These are phyloP conservation scores for Amphiduros pacificus DNA, from an alignment of 2,888 invertebrate genomes.

Conservation along the genomic window DNA sequence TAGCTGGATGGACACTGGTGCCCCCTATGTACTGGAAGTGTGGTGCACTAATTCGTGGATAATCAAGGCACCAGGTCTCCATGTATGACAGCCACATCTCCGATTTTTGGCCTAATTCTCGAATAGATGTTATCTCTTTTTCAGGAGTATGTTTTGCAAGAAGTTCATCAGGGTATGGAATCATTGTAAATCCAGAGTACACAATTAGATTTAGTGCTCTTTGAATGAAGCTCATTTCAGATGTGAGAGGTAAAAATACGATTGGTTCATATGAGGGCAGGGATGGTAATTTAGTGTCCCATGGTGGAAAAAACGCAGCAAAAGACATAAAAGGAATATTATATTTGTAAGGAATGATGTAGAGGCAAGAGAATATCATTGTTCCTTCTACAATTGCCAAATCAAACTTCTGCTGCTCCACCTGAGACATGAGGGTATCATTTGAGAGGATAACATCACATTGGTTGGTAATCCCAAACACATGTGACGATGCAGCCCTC, in stretches of 20 bases:
- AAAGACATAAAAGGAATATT: slow-evolving; percentile 8
- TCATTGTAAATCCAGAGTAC: not conserved
- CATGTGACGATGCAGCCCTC: too few relatives aligned
- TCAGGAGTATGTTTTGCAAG: slow-evolving; percentile 1
- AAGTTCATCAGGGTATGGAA: not conserved
- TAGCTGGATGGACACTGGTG: not conserved
- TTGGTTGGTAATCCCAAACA: not conserved
- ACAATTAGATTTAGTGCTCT: not conserved
- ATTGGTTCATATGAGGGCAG: slow-evolving; percentile 17
- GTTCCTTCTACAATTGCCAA: slow-evolving; percentile 22
- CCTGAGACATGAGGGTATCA: not conserved
- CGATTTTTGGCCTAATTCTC: slow-evolving; percentile 14
- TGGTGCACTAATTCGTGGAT: slow-evolving; percentile 16
- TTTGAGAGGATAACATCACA: not conserved
- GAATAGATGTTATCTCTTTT: slow-evolving; percentile 1
- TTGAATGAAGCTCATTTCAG: slow-evolving; percentile 2
- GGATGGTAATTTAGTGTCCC: slow-evolving; percentile 17
- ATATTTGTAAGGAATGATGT: slow-evolving; percentile 11
- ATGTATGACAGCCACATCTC: slow-evolving; percentile 21
- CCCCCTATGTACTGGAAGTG: slow-evolving; percentile 23
- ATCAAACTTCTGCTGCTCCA: slow-evolving; percentile 11
- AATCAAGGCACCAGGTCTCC: slow-evolving; percentile 18
- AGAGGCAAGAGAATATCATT: slow-evolving; percentile 1
- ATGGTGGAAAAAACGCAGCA: slow-evolving; percentile 12
- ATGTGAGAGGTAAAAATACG: not conserved